These are phyloP conservation scores for Saxicola maurus DNA, from an alignment of 2,797 vertebrate genomes.

Conservation along the genomic window DNA sequence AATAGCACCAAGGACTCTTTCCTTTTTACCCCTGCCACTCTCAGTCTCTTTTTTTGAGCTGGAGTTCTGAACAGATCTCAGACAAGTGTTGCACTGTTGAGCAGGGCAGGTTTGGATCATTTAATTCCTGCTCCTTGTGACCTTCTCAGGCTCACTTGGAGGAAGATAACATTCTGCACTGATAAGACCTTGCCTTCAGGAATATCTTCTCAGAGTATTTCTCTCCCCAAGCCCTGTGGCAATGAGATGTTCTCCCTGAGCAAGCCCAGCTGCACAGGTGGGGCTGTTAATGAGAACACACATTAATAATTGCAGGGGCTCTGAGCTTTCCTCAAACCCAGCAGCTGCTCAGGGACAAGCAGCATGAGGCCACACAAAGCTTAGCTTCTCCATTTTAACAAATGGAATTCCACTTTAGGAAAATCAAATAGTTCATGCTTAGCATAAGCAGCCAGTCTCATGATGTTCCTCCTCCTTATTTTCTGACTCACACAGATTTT, in stretches of 20 bases:
- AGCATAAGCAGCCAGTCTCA: background rate
- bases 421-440: background rate
- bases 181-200: background rate
- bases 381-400: background rate
- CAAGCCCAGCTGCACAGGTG: background rate
- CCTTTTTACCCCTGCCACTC: background rate
- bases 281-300: background rate
- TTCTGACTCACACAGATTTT: background rate
- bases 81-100: background rate
- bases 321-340: background rate
- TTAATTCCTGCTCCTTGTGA: background rate
- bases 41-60: background rate
- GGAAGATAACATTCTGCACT: background rate
- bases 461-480: background rate
- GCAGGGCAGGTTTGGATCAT: background rate
- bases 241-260: background rate
- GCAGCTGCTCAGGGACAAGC: background rate
- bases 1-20: background rate
- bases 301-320: background rate
- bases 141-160: background rate
- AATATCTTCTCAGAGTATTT: background rate
- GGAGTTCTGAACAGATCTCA: background rate
- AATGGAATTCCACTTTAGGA: background rate
- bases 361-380: background rate
- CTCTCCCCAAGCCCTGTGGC: rapidly evolving